Evolutionary conservation across 2,888 invertebrate species (phyloP), one percentile per base, ranked within the genome.

Genomic region (Dinocampus coccinellae): DNA sequence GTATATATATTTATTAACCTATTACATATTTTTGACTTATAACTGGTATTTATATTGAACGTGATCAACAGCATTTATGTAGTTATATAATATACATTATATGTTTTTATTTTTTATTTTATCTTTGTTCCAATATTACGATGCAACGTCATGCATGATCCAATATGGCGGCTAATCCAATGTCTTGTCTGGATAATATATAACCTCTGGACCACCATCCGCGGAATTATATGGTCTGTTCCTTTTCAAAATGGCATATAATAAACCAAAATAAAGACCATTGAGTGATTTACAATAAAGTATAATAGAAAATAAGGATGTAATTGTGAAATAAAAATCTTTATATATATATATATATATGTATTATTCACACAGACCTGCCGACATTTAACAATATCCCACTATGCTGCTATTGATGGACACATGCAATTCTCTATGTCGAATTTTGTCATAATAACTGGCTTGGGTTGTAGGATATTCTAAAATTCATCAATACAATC

Each of bases 251-350:
- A 70, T 58, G 72, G 69, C 58, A 74, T 74, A 80, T 76, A 81
- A 79, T 81, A 81, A 82, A 82, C 78, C 78, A 77, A 76, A 80
- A 83, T 83, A 83, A 83, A 83, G 82, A 80, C 80, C 81, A 82
- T 81, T 68, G 70, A 68, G 74, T 78, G 81, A 82, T 83, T 83
- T 83, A 83, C 77, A 70, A 71, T 69, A 4, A 26, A 64, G 20
- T 22, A 61, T 26, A 47, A 39, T 42, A 16, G 24, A 16, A n/a
- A 16, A 16, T 3, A 16, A 7, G 20, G 47, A 2, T 47, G 47
- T 47, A 16, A 47, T 16, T 42, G 3, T 47, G 47, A 47, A 47
- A 16, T 47, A 16, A 47, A 16, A 47, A 16, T 16, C 16, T 16
- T 47, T 47, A 16, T 47, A 47, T 47, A 7, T 16, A 16, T 47